Conservation (phyloP, 1,140 invertebrate genomes). For the Papilio glaucus region DNA sequence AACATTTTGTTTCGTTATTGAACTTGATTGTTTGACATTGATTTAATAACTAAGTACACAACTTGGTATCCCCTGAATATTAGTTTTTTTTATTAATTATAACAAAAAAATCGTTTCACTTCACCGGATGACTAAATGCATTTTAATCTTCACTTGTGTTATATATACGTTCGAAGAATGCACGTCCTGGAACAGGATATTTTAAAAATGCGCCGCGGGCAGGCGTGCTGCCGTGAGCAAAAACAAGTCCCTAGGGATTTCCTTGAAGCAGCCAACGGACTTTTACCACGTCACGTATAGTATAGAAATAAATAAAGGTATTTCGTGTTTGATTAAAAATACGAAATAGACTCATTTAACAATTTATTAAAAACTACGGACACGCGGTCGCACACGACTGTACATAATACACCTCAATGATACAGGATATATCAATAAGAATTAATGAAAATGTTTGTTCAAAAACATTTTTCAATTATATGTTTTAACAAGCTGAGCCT, state of each 20-base stretch:
- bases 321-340: not conserved
- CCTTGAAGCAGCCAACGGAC: conserved; percentile 1
- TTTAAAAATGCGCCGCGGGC: not conserved
- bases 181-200: conserved; percentile 7
- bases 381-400: too few species aligned
- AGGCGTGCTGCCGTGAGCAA: not conserved
- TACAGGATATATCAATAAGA: too few species aligned
- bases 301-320: not conserved
- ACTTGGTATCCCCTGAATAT: too few species aligned
- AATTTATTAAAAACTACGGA: too few species aligned
- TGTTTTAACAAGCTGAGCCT: too few species aligned
- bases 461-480: too few species aligned
- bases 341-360: too few species aligned
- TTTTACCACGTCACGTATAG: not conserved
- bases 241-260: conserved; percentile 10
- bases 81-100: not conserved
- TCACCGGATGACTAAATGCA: conserved; percentile 5
- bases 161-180: not conserved
- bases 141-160: conserved; percentile 7
- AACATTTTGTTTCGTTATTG: too few species aligned
- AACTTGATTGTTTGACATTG: too few species aligned
- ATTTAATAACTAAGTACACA: too few species aligned
- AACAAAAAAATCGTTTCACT: conserved; percentile 2
- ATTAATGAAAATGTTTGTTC: too few species aligned
- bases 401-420: too few species aligned